Evolutionary conservation across 2,888 invertebrate genomes (phyloP).

Genomic region (Tyria jacobaeae): DNA sequence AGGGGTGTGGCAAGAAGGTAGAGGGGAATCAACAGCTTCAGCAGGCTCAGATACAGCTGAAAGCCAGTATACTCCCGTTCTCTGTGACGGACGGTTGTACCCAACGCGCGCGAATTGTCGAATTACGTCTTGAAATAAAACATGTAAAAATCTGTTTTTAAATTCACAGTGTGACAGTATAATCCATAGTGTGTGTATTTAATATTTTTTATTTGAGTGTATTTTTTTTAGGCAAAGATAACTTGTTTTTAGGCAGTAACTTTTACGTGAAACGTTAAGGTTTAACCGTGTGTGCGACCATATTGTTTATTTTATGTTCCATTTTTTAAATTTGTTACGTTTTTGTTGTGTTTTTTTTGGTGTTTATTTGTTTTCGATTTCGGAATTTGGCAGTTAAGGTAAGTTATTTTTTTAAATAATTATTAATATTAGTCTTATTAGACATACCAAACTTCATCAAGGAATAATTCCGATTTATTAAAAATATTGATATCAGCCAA

Average conservation of each 20-base stretch:
- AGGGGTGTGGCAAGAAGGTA: slow-evolving; percentile 27
- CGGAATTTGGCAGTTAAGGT: slow-evolving; percentile 32
- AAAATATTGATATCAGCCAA: neutral
- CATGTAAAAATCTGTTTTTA: slow-evolving; percentile 37
- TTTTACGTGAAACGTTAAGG: slow-evolving; percentile 18
- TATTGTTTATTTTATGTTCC: slow-evolving; percentile 36
- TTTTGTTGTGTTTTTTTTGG: slow-evolving; percentile 25
- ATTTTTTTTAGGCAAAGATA: slow-evolving; percentile 12
- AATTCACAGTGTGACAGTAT: slow-evolving; percentile 20
- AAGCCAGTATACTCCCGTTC: slow-evolving; percentile 46
- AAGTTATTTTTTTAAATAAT: too few relatives aligned
- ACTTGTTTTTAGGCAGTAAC: slow-evolving; percentile 23
- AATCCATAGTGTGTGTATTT: slow-evolving; percentile 14
- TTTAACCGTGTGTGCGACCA: slow-evolving; percentile 39
- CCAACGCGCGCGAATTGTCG: slow-evolving; percentile 3
- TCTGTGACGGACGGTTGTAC: slow-evolving; percentile 33
- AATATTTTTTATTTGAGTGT: slow-evolving; percentile 16
- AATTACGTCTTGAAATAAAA: slow-evolving; percentile 41
- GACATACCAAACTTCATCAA: too few relatives aligned
- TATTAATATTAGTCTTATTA: too few relatives aligned
- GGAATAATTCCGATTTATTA: neutral
- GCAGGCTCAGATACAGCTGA: slow-evolving; percentile 43
- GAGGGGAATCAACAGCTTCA: slow-evolving; percentile 57
- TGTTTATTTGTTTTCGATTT: slow-evolving; percentile 8
- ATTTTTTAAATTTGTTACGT: slow-evolving; percentile 23